A percentile compares a stretch with the other conserved stretches of the same genome.
Evolutionary conservation across 2,888 invertebrate genomes (phyloP).

Genomic region (Eudasyphora cyanicolor): DNA sequence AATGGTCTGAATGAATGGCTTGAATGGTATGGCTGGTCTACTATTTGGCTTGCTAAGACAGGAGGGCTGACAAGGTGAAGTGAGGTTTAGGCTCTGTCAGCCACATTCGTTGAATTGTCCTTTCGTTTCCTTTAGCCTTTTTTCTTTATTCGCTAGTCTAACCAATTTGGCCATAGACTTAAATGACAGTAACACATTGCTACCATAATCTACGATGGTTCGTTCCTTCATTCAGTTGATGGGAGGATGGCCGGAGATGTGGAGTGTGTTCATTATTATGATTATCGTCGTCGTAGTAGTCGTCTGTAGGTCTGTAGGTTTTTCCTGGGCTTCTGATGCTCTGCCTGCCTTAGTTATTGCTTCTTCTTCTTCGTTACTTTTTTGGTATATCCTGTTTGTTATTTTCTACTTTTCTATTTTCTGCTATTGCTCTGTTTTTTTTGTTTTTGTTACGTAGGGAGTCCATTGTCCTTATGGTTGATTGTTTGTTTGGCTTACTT

Average conservation of each 20-base stretch:
- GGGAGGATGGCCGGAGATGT: background rate
- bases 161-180: constrained; percentile 45
- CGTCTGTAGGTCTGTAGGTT: constrained; percentile 43
- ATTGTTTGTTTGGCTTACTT: constrained; percentile 22
- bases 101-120: constrained; percentile 29
- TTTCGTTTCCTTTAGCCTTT: constrained; percentile 14
- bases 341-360: constrained; percentile 26
- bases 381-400: background rate
- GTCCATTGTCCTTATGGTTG: constrained; percentile 18
- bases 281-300: too few species aligned
- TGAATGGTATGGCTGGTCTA: background rate
- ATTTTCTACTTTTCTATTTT: background rate
- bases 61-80: background rate
- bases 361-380: constrained; percentile 14
- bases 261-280: constrained; percentile 48
- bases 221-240: constrained; percentile 23
- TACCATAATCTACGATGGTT: constrained; percentile 42
- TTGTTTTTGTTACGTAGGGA: constrained; percentile 24
- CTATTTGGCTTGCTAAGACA: background rate
- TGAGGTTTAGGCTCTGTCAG: constrained; percentile 1
- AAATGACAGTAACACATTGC: constrained; percentile 50
- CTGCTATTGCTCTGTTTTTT: too few species aligned
- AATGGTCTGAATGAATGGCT: too few species aligned
- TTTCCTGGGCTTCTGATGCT: too few species aligned
- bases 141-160: constrained; percentile 33